phyloP scores from a whole-genome alignment of 2,113 vertebrate species.

The Hemibagrus wyckioides region DNA sequence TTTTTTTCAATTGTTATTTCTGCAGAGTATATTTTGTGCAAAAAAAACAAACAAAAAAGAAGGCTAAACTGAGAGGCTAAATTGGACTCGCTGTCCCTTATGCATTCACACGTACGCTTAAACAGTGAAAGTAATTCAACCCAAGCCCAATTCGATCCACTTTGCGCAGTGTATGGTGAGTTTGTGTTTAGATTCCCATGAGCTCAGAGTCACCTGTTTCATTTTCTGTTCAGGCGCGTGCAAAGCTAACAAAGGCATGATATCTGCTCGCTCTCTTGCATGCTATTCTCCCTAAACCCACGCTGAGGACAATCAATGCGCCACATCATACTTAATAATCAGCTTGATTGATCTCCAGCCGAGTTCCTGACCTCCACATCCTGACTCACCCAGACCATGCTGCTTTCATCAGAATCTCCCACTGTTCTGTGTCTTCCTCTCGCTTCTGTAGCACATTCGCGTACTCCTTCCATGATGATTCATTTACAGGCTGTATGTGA shows the following conservation, averaged over 20 bases:
- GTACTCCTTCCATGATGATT: conserved; percentile 2
- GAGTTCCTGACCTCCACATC: conserved; percentile 51
- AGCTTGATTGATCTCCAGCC: conserved; percentile 55
- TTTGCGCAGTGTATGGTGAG: conserved; percentile 7
- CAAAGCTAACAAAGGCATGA: conserved; percentile 36
- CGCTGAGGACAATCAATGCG: conserved; percentile 52
- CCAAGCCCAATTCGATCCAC: conserved; percentile 8
- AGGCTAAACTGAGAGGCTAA: not conserved
- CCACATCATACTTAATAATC: conserved; percentile 55
- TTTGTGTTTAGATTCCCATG: conserved; percentile 21
- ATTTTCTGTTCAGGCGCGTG: conserved; percentile 28
- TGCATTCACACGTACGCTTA: not conserved
- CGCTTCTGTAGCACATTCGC: not conserved
- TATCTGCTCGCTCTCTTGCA: conserved; percentile 35
- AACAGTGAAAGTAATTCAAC: conserved; percentile 1
- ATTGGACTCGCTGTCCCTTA: not conserved
- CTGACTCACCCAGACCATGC: conserved; percentile 45
- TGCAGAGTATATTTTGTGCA: not conserved
- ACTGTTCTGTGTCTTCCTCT: conserved; percentile 34
- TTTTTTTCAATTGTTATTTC: not conserved
- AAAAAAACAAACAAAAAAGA: not conserved
- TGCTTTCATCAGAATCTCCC: conserved; percentile 42
- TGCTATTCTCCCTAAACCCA: conserved; percentile 25
- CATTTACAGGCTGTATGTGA: conserved; percentile 1
- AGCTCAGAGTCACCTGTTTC: conserved; percentile 42